Evolutionary conservation across 2,113 vertebrate species (phyloP).

Genomic region (Gorsachius goisagi): DNA sequence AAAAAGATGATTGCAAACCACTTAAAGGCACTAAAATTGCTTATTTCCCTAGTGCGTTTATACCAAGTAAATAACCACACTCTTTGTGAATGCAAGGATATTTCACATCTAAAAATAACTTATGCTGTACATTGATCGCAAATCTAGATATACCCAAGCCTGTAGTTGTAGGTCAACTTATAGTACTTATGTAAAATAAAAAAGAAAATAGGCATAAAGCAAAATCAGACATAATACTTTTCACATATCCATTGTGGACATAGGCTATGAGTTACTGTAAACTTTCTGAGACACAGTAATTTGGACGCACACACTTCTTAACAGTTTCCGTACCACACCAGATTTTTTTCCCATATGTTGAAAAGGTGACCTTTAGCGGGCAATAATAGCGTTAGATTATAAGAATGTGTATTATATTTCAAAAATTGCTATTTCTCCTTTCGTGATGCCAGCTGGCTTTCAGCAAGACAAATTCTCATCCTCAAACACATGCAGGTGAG

Average conservation of each 20-base stretch:
- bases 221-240: neutral
- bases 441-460: neutral
- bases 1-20: neutral
- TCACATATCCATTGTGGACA: neutral
- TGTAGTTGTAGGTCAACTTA: neutral
- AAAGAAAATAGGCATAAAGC: neutral
- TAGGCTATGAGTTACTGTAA: neutral
- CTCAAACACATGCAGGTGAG: neutral
- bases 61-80: neutral
- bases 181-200: neutral
- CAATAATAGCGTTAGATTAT: neutral
- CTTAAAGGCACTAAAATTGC: neutral
- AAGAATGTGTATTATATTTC: neutral
- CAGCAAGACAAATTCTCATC: neutral
- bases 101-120: constrained; percentile 23
- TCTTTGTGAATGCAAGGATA: neutral
- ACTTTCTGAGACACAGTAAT: neutral
- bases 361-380: neutral
- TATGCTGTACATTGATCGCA: neutral
- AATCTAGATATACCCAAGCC: neutral
- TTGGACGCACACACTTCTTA: neutral
- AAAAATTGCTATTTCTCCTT: neutral
- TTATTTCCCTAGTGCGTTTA: neutral
- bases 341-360: neutral
- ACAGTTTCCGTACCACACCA: neutral